phyloP scores from a whole-genome alignment of 2,888 invertebrate species.

The Saturnia pavonia region DNA sequence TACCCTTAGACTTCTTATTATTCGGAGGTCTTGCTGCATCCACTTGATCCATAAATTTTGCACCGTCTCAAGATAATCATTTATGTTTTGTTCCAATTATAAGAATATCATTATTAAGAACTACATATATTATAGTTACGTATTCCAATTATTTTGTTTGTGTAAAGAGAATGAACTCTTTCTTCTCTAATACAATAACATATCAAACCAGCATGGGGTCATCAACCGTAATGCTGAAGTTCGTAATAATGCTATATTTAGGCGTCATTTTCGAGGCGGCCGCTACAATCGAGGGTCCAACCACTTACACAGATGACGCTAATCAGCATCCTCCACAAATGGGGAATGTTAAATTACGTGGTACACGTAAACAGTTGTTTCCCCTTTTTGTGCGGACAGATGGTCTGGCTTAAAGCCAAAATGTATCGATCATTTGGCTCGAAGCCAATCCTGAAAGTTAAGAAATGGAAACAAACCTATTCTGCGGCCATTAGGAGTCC shows the following conservation, averaged over 20 bases:
- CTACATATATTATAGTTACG: background rate
- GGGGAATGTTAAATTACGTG: slow-evolving; percentile 42
- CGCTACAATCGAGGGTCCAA: slow-evolving; percentile 6
- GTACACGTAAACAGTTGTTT: slow-evolving; percentile 43
- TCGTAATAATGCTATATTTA: slow-evolving; percentile 14
- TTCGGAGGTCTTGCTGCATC: background rate
- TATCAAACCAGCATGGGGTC: background rate
- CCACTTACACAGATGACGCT: slow-evolving; percentile 21
- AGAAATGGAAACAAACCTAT: slow-evolving; percentile 64
- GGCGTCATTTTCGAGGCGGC: slow-evolving; percentile 6
- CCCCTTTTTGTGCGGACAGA: slow-evolving; percentile 56
- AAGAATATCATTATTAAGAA: background rate
- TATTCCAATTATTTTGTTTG: background rate
- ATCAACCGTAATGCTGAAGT: slow-evolving; percentile 4
- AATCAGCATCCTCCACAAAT: slow-evolving; percentile 31
- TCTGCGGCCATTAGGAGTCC: slow-evolving; percentile 22
- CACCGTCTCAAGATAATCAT: background rate
- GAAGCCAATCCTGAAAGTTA: slow-evolving; percentile 58
- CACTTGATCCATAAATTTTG: background rate
- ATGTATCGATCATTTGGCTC: slow-evolving; percentile 71
- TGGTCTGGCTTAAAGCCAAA: slow-evolving; percentile 63
- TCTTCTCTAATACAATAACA: background rate
- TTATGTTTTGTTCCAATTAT: background rate
- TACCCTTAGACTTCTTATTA: background rate
- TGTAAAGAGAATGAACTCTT: background rate